Conservation (phyloP, 2,113 vertebrate species). For the Indri indri region DNA sequence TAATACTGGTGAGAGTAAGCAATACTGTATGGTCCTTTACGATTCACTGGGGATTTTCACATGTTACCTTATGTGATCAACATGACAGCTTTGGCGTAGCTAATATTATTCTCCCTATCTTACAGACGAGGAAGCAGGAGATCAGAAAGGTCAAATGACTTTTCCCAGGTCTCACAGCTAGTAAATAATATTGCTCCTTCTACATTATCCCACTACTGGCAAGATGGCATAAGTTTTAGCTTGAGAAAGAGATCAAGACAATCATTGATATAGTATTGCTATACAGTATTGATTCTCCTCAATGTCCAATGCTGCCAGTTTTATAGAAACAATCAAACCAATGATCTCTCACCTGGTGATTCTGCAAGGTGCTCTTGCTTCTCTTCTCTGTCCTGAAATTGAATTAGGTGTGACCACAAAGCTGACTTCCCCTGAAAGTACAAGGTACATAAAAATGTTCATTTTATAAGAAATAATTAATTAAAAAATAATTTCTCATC, state of each 20-base stretch:
- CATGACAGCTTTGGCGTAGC: neutral
- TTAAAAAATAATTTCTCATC: neutral
- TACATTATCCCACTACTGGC: neutral
- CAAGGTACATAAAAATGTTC: neutral
- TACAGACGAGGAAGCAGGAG: neutral
- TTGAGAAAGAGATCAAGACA: neutral
- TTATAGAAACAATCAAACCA: neutral
- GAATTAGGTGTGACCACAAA: constrained; percentile 97
- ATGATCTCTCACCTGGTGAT: constrained; percentile 88
- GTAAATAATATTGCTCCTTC: neutral
- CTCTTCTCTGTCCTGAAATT: constrained; percentile 94
- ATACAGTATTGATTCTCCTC: neutral
- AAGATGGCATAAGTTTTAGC: neutral
- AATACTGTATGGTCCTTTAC: neutral
- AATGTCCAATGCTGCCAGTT: neutral
- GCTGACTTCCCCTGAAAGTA: constrained; percentile 94
- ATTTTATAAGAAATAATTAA: constrained; percentile 8
- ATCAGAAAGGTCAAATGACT: neutral
- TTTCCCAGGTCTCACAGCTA: neutral
- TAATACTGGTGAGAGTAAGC: neutral
- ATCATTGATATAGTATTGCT: neutral
- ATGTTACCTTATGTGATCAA: neutral
- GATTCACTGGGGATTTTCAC: neutral
- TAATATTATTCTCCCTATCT: neutral
- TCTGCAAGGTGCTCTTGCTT: constrained; percentile 88